Evolutionary conservation across 2,888 invertebrate species (phyloP).

Genomic region (Exephanes ischioxanthus): DNA sequence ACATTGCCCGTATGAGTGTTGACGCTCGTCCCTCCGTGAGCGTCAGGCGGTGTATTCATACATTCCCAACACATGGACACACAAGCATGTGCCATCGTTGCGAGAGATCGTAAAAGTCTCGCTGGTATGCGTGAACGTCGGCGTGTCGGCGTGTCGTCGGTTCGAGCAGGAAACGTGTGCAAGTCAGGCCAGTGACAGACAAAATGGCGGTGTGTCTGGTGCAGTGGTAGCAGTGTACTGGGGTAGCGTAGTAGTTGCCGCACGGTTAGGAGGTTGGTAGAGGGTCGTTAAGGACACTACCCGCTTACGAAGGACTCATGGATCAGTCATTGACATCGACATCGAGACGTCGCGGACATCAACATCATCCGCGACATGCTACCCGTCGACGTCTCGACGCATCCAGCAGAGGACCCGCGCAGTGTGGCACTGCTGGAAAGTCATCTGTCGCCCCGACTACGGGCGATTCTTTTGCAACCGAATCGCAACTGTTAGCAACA

Average conservation of each 20-base stretch:
- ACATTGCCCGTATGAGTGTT: slow-evolving; percentile 53
- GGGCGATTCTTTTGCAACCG: neutral
- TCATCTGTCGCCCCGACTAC: slow-evolving; percentile 2
- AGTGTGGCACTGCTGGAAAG: slow-evolving; percentile 83
- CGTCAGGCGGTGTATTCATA: slow-evolving; percentile 40
- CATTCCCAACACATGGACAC: slow-evolving; percentile 32
- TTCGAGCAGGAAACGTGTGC: slow-evolving; percentile 66
- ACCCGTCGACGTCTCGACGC: slow-evolving; percentile 80
- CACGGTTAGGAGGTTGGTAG: slow-evolving; percentile 74
- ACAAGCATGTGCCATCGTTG: slow-evolving; percentile 19
- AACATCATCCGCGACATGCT: slow-evolving; percentile 83
- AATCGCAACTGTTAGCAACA: slow-evolving; percentile 33
- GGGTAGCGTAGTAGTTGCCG: slow-evolving; percentile 82
- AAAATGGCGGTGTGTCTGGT: slow-evolving; percentile 86
- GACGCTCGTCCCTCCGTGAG: slow-evolving; percentile 56
- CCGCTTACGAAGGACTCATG: slow-evolving; percentile 72
- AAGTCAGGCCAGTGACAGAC: slow-evolving; percentile 81
- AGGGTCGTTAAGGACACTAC: slow-evolving; percentile 35
- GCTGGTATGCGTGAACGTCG: slow-evolving; percentile 55
- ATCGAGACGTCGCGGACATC: slow-evolving; percentile 83
- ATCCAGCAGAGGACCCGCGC: slow-evolving; percentile 83
- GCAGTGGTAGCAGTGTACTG: slow-evolving; percentile 87
- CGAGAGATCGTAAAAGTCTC: slow-evolving; percentile 14
- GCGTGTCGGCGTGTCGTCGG: slow-evolving; percentile 49
- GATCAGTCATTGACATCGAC: slow-evolving; percentile 79